Conservation (phyloP, 2,113 vertebrate genomes). For the Heptranchias perlo region DNA sequence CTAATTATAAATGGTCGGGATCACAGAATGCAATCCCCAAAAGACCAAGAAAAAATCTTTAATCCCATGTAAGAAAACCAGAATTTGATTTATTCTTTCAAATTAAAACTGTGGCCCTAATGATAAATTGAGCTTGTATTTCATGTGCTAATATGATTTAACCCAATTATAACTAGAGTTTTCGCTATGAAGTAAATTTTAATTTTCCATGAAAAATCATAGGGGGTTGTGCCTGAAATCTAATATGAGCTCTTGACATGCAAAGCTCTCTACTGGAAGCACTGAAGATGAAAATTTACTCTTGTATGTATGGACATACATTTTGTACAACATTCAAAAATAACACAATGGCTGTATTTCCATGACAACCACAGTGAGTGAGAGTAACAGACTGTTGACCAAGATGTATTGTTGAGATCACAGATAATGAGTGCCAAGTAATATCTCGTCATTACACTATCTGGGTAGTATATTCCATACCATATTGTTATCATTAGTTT, state of each 20-base stretch:
- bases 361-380: neutral
- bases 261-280: neutral
- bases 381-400: neutral
- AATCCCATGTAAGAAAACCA: neutral
- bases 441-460: neutral
- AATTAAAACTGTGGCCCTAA: neutral
- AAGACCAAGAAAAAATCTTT: neutral
- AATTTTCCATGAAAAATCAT: neutral
- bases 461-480: neutral
- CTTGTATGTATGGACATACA: neutral
- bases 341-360: neutral
- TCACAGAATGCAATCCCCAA: neutral
- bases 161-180: neutral
- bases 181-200: neutral
- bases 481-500: neutral
- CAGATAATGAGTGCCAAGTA: neutral
- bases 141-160: neutral
- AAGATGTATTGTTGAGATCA: neutral
- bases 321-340: neutral
- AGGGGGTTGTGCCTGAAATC: neutral
- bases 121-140: neutral
- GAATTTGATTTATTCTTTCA: neutral
- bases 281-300: neutral
- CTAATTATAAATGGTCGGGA: neutral
- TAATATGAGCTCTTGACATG: neutral